Base-by-base conservation (phyloP, 2,113 vertebrate genomes). In the Condylura cristata region DNA sequence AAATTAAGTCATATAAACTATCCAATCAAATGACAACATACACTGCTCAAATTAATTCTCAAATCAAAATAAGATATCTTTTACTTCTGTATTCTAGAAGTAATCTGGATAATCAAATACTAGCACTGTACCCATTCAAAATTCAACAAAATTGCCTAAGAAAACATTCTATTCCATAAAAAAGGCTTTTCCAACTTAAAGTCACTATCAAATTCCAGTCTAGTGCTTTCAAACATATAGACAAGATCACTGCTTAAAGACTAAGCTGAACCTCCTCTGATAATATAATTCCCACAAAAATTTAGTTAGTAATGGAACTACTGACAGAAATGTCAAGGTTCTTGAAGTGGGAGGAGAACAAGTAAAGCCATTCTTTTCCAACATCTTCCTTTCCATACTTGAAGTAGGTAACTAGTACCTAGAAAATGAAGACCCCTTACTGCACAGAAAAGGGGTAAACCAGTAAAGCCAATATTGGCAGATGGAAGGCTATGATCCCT, bases 41-140 rank as follows among this genome's bases (percentile, higher is more conserved):
- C 56, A 11, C 89, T 20, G 70, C 58, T 85, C 41, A 39, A 95
- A 30, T 89, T 16, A 17, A 44, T 11, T 75, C 65, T 92, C 66
- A 79, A 84, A n/a, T 93, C n/a, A 86, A 72, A 96, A 86, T 17
- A 81, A 86, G 22, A 76, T 0, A 93, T 75, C 34, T 44, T 71
- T 46, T 22, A 56, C 44, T 79, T 94, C 61, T 89, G 30, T 1
- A 89, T 56, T 28, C 83, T 75, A 79, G 44, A 74, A 30, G 37
- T 26, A 58, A 86, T 53, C 20, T 66, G 10, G 5, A 83, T 26
- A 80, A 70, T 37, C 76, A 74, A 89, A 85, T 13, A 39, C 44
- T 22, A 87, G 44, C 58, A 78, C 37, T 51, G 24, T 44, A 17
- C 41, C 34, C 56, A 72, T 58, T 71, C 2, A 3, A 90, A 53